A percentile compares a stretch with the other conserved stretches of the same genome.
These are phyloP conservation scores for Drosophila diplacantha DNA, from an alignment of 2,888 invertebrate species.

Conservation along the genomic window DNA sequence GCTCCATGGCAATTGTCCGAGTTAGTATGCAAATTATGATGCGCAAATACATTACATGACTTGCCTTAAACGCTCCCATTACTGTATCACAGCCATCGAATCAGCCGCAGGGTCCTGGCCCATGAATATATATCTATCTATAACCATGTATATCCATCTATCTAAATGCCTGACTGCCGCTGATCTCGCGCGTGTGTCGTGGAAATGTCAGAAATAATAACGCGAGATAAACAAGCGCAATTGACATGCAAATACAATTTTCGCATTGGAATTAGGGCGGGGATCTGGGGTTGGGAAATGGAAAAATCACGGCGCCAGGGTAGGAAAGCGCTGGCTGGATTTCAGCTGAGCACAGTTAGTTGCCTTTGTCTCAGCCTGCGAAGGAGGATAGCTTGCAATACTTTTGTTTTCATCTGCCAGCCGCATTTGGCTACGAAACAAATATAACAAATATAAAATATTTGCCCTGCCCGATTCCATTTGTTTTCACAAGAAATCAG, in stretches of 20 bases:
- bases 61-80: constrained; percentile 50
- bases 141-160: constrained; percentile 5
- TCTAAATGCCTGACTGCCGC: constrained; percentile 16
- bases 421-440: constrained; percentile 53
- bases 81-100: constrained; percentile 39
- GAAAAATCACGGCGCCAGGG: constrained; percentile 40
- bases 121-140: constrained; percentile 6
- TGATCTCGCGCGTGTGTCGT: constrained; percentile 39
- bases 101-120: constrained; percentile 37
- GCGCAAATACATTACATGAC: constrained; percentile 46
- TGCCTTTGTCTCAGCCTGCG: constrained; percentile 22
- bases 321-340: constrained; percentile 5
- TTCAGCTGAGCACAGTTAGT: constrained; percentile 5
- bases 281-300: constrained; percentile 8
- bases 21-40: constrained; percentile 51
- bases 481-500: constrained; percentile 66
- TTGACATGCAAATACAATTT: constrained; percentile 70
- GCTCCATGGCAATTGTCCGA: constrained; percentile 4
- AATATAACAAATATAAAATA: constrained; percentile 68
- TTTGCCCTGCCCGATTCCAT: constrained; percentile 51
- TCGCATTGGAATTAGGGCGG: constrained; percentile 22
- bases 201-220: constrained; percentile 67
- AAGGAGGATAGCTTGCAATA: constrained; percentile 58
- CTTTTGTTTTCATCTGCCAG: constrained; percentile 58
- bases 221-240: constrained; percentile 68